phyloP scores from a whole-genome alignment of 2,797 vertebrate genomes.

The Pseudomugil tenellus region DNA sequence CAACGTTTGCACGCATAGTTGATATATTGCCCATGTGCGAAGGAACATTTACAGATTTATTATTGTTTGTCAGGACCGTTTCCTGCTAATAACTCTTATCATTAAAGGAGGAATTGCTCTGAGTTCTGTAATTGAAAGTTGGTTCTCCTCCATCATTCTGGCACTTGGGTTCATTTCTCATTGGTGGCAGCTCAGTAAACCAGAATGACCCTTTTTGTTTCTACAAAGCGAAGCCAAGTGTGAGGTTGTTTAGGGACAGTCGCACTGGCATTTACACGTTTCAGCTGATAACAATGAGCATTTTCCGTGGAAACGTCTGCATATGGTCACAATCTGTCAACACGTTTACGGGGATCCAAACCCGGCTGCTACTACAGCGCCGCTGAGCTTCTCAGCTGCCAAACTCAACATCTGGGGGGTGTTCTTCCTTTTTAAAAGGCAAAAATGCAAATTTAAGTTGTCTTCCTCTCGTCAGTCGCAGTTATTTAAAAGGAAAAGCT shows the following conservation, averaged over 20 bases:
- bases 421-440: background rate
- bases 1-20: conserved; percentile 49
- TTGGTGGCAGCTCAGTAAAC: conserved; percentile 32
- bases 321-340: conserved; percentile 63
- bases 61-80: conserved; percentile 51
- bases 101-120: conserved; percentile 42
- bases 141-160: conserved; percentile 4
- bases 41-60: conserved; percentile 44
- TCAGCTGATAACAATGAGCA: conserved; percentile 24
- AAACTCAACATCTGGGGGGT: background rate
- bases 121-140: conserved; percentile 46
- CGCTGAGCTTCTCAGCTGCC: conserved; percentile 6
- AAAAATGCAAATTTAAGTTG: background rate
- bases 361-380: conserved; percentile 6
- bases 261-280: conserved; percentile 36
- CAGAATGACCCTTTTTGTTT: conserved; percentile 24
- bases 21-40: conserved; percentile 52
- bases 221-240: conserved; percentile 32
- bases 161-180: conserved; percentile 23
- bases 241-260: conserved; percentile 63
- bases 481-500: conserved; percentile 4
- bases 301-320: conserved; percentile 34
- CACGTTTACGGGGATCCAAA: conserved; percentile 20
- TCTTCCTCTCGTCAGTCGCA: background rate
- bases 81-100: conserved; percentile 44